These are phyloP conservation scores for Pegoplata infirma DNA, from an alignment of 2,888 invertebrate genomes.

Conservation along the genomic window DNA sequence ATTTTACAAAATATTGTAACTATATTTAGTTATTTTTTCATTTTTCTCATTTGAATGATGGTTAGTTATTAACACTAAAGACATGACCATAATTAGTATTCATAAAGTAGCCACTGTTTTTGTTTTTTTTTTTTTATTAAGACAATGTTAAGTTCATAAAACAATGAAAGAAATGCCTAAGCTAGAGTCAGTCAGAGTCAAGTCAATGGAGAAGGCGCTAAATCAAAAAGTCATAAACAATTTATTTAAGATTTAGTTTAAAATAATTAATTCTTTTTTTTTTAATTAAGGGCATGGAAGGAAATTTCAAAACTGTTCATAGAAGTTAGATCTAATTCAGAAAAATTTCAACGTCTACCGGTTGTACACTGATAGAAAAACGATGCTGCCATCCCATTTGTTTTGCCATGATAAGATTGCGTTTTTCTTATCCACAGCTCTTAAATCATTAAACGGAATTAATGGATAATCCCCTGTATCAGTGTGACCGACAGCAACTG, in stretches of 20 bases:
- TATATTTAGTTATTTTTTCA: background rate
- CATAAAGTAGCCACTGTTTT: conserved; percentile 42
- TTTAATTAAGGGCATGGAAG: too few species aligned
- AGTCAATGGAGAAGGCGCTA: conserved; percentile 15
- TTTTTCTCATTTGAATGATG: conserved; percentile 37
- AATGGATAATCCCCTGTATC: too few species aligned
- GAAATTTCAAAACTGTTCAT: too few species aligned
- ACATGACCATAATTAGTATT: conserved; percentile 62
- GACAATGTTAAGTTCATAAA: conserved; percentile 39
- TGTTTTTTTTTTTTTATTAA: conserved; percentile 27
- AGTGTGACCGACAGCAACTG: too few species aligned
- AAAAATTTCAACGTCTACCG: too few species aligned
- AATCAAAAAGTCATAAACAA: conserved; percentile 38
- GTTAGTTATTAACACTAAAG: conserved; percentile 59
- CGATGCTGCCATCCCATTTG: too few species aligned
- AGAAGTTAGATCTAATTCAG: too few species aligned
- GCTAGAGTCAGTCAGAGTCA: conserved; percentile 1
- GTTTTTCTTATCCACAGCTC: too few species aligned
- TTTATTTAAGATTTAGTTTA: background rate
- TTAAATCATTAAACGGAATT: too few species aligned
- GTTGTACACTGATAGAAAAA: too few species aligned
- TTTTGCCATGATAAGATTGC: too few species aligned
- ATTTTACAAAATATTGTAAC: background rate
- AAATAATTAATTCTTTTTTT: conserved; percentile 11
- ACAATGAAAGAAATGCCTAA: background rate